phyloP scores from a whole-genome alignment of 30 jellyfish, hydroid and myxozoan genomes.

The Turritopsis rubra region DNA sequence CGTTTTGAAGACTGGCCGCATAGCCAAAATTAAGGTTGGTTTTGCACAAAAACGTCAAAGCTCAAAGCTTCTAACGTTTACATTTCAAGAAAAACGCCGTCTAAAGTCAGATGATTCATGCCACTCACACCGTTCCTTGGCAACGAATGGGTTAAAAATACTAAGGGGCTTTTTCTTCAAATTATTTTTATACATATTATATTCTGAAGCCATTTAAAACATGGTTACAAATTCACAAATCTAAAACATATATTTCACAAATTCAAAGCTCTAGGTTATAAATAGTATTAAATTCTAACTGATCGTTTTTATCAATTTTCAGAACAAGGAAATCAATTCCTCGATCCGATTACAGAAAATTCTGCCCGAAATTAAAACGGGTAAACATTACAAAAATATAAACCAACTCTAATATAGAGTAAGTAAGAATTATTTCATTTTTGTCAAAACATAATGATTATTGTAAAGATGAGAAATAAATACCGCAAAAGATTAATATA shows the following conservation, averaged over 20 bases:
- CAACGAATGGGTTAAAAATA: no score
- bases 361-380: background rate
- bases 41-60: no score
- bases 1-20: no score
- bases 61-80: no score
- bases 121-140: no score
- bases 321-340: background rate
- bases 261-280: no score
- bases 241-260: background rate
- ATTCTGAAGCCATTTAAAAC: background rate
- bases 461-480: background rate
- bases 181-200: background rate
- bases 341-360: background rate
- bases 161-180: no score
- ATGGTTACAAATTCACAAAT: background rate
- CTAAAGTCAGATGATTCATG: no score
- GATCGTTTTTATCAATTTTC: background rate
- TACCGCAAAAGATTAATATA: background rate
- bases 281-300: background rate
- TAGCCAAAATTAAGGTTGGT: no score
- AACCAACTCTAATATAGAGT: background rate
- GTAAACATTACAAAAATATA: background rate
- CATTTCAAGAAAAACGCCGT: no score
- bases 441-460: background rate
- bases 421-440: background rate